Percentiles rank a stretch among this genome's conserved stretches.
These are phyloP conservation scores for Helobdella robusta DNA, from an alignment of 2,888 invertebrate species.

Conservation along the genomic window DNA sequence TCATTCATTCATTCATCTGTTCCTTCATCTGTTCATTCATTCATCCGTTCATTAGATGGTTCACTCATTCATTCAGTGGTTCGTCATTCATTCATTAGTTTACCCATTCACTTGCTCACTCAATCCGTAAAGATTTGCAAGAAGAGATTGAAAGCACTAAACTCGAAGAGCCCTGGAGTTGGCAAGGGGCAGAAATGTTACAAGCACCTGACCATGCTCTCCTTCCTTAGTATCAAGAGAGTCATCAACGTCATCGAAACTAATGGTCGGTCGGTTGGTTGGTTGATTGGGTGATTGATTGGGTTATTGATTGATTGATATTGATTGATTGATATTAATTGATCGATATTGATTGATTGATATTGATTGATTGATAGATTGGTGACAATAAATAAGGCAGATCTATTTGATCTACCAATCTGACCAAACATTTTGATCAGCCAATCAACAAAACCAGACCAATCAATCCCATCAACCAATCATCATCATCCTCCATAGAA, in stretches of 20 bases:
- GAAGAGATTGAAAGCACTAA: conserved; percentile 10
- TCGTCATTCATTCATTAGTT: too few species aligned
- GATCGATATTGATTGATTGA: too few species aligned
- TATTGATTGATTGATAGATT: not conserved
- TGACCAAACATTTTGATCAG: too few species aligned
- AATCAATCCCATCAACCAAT: too few species aligned
- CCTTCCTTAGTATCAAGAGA: conserved; percentile 75
- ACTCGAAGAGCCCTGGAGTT: conserved; percentile 43
- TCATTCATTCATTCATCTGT: too few species aligned
- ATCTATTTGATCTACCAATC: not conserved
- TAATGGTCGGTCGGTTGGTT: conserved; percentile 57
- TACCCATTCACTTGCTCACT: too few species aligned
- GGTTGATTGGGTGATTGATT: not conserved
- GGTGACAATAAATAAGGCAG: not conserved
- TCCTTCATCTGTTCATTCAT: too few species aligned
- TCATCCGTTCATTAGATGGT: too few species aligned
- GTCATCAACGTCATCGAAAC: conserved; percentile 81
- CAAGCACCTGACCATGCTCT: conserved; percentile 80
- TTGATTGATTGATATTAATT: not conserved
- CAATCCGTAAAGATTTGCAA: conserved; percentile 20
- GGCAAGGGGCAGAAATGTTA: conserved; percentile 64
- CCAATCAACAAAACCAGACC: too few species aligned
- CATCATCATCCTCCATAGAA: conserved; percentile 58
- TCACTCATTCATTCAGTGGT: too few species aligned
- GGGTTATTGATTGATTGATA: conserved; percentile 33